Base-by-base conservation (phyloP, 2,113 vertebrate species). In the Picathartes gymnocephalus region DNA sequence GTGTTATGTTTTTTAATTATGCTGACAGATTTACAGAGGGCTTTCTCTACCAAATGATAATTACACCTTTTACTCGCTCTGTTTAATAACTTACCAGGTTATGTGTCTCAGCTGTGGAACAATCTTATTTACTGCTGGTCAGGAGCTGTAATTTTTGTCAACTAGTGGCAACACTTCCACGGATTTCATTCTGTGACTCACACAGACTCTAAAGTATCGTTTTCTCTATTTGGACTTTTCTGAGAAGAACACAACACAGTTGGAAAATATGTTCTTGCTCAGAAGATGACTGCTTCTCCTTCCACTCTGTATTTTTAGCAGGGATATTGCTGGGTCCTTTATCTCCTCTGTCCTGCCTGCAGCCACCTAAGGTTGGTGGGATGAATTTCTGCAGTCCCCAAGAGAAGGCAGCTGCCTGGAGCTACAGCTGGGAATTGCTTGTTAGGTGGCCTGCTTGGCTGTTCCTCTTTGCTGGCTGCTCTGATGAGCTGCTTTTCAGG, bases 41-140 rank as follows among this genome's bases (percentile, higher is more conserved):
- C 37, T 95, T 95, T 92, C 81, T 95, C 70, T 87, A 53, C 70
- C 50, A 91, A 93, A 87, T 87, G 1, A 28, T 95, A 85, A 95
- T 95, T 87, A 82, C 0, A 39, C 78, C 74, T 93, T 91, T 92
- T 92, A 73, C 58, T 93, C 0, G 3, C 65, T 94, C 69, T 96
- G 78, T 92, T 95, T 92, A 93, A 81, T 90, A 91, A 80, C 50
- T 79, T 85, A 82, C 17, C 86, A 95, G 91, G 86, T 92, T 95
- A 77, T 57, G 81, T 90, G 70, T 91, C 78, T 95, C 84, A 93
- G 3, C 91, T 95, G 50, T 81, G 39, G 66, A 91, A 70, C 62
- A 90, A 57, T 81, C 84, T 93, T 92, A 93, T 92, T 96, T 95
- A 94, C 73, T 81, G 86, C 89, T 95, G 73, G 76, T 85, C 81